Conservation (phyloP, 1,140 invertebrate species). For the Arion vulgaris region DNA sequence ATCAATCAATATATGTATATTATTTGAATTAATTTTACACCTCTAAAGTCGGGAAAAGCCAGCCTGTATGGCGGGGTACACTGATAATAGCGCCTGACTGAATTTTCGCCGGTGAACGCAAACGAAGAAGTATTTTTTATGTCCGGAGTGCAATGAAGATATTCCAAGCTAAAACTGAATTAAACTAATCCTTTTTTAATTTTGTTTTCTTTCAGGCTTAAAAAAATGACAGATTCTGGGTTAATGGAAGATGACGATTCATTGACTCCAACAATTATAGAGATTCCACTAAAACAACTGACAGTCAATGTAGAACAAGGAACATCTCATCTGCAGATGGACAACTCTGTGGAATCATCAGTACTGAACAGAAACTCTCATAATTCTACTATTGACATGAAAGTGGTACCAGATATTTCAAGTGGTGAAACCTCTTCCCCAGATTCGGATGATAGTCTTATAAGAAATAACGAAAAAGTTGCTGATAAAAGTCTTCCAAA, state of each 20-base stretch:
- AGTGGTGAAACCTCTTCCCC: constrained; percentile 28
- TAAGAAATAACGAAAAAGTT: neutral
- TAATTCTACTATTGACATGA: neutral
- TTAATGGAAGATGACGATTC: constrained; percentile 50
- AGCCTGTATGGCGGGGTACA: no score
- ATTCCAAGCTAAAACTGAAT: no score
- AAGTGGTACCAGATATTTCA: neutral
- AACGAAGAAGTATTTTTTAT: no score
- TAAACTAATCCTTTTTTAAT: no score
- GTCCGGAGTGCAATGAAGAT: no score
- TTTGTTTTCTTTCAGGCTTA: no score
- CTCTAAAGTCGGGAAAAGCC: no score
- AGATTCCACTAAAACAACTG: constrained; percentile 58
- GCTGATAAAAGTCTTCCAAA: constrained; percentile 26
- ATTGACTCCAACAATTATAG: constrained; percentile 52
- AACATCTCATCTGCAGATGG: constrained; percentile 20
- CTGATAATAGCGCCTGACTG: no score
- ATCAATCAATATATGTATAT: no score
- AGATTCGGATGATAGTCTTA: constrained; percentile 29
- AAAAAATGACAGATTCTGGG: constrained; percentile 58
- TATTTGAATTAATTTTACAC: no score
- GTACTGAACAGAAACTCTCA: neutral
- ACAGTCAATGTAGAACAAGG: constrained; percentile 54
- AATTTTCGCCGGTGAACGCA: no score
- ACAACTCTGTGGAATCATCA: neutral